Conservation (phyloP, 2,888 invertebrate species). For the Parelbella ahira region DNA sequence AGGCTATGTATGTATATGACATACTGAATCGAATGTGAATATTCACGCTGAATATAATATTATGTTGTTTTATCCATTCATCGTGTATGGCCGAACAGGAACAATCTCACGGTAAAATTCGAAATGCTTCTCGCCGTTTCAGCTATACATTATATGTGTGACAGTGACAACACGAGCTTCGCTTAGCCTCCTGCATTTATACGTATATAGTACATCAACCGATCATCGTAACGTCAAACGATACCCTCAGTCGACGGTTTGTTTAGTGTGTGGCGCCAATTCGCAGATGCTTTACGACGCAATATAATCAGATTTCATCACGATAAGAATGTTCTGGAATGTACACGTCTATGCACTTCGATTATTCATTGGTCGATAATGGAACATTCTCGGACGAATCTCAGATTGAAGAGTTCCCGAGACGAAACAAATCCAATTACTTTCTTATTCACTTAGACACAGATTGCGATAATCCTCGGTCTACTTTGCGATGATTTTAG, state of each 20-base stretch:
- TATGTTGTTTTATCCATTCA: constrained; percentile 12
- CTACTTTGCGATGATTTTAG: constrained; percentile 12
- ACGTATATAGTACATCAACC: constrained; percentile 5
- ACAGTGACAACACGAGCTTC: constrained; percentile 12
- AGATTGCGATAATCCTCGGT: constrained; percentile 4
- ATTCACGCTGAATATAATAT: constrained; percentile 13
- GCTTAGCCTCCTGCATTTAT: background rate
- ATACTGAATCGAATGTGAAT: constrained; percentile 8
- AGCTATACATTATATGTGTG: background rate
- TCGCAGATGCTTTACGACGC: constrained; percentile 26
- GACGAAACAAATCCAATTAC: constrained; percentile 1
- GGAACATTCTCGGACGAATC: background rate
- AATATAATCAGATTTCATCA: constrained; percentile 28
- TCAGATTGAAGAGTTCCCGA: constrained; percentile 1
- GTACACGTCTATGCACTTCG: no score
- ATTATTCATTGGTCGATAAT: no score
- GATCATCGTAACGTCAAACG: constrained; percentile 7
- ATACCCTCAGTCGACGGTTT: constrained; percentile 8
- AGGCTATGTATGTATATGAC: no score
- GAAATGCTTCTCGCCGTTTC: constrained; percentile 15
- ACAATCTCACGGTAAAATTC: constrained; percentile 18
- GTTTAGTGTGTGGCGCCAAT: constrained; percentile 30
- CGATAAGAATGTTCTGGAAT: no score
- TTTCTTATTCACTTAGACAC: background rate
- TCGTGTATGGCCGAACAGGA: constrained; percentile 2